Evolutionary conservation across 1,140 invertebrate genomes (phyloP).

Genomic region (Eulimnadia texana): DNA sequence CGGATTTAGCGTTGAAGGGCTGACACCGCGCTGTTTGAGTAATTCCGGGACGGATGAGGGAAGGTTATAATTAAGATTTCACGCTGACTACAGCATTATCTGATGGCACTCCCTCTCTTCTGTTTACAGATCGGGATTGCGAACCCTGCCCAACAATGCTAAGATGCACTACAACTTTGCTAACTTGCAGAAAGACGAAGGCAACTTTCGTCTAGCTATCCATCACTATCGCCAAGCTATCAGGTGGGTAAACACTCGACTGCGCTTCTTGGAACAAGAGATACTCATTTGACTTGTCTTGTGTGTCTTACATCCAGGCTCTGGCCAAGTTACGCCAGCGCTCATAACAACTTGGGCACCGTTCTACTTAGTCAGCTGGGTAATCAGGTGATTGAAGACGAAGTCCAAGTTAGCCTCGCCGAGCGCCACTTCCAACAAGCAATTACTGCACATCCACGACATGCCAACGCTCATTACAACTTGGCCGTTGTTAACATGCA

Average conservation of each 20-base stretch:
- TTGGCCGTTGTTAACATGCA: conserved; percentile 69
- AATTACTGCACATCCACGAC: conserved; percentile 53
- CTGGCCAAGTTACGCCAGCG: conserved; percentile 72
- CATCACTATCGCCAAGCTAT: conserved; percentile 65
- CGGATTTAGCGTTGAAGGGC: too few species aligned
- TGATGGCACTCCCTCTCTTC: too few species aligned
- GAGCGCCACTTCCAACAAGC: conserved; percentile 61
- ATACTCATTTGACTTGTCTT: conserved; percentile 3
- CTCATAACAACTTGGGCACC: conserved; percentile 77
- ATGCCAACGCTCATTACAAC: conserved; percentile 74
- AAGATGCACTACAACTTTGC: conserved; percentile 86
- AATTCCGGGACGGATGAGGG: too few species aligned
- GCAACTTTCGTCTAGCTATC: conserved; percentile 49
- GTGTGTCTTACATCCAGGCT: conserved; percentile 39
- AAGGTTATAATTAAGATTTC: too few species aligned
- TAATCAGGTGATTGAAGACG: neutral
- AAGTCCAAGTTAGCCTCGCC: conserved; percentile 33
- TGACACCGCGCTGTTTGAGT: too few species aligned
- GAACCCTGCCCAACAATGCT: conserved; percentile 64
- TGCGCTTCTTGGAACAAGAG: too few species aligned
- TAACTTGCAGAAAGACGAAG: conserved; percentile 63
- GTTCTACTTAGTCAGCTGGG: conserved; percentile 42
- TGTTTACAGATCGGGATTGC: conserved; percentile 58
- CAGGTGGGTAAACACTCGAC: conserved; percentile 38
- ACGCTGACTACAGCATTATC: too few species aligned